Evolutionary conservation across 1,140 invertebrate genomes (phyloP).

Genomic region (Drosophila arizonae): DNA sequence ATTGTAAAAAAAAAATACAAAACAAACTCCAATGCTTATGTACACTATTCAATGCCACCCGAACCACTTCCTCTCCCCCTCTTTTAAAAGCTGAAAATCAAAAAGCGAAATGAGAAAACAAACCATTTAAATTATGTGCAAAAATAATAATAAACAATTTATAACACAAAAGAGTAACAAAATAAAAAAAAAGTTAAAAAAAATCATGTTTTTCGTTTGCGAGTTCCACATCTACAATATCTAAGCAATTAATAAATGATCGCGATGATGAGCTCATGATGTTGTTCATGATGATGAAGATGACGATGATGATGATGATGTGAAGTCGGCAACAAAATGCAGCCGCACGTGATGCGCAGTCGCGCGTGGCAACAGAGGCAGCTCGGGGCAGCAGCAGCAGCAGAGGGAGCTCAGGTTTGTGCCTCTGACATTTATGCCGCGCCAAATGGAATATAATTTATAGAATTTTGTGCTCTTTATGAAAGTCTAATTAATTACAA

Average conservation of each 20-base stretch:
- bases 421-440: conserved; percentile 69
- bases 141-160: conserved; percentile 75
- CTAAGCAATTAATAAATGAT: conserved; percentile 45
- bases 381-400: neutral
- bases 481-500: conserved; percentile 77
- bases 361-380: conserved; percentile 31
- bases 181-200: neutral
- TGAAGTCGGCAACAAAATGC: conserved; percentile 36
- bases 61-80: neutral
- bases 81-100: conserved; percentile 39
- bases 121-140: conserved; percentile 78
- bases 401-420: conserved; percentile 16
- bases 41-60: conserved; percentile 49
- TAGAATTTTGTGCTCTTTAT: conserved; percentile 81
- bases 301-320: conserved; percentile 15
- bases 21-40: conserved; percentile 53
- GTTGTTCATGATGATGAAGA: conserved; percentile 6
- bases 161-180: conserved; percentile 63
- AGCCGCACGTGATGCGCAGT: conserved; percentile 50
- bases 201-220: conserved; percentile 15
- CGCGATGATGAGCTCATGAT: conserved; percentile 3
- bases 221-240: conserved; percentile 10
- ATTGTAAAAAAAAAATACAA: conserved; percentile 62
- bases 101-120: conserved; percentile 51
- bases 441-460: conserved; percentile 75